phyloP scores from a whole-genome alignment of 2,797 vertebrate genomes.

The Aselliscus stoliczkanus region DNA sequence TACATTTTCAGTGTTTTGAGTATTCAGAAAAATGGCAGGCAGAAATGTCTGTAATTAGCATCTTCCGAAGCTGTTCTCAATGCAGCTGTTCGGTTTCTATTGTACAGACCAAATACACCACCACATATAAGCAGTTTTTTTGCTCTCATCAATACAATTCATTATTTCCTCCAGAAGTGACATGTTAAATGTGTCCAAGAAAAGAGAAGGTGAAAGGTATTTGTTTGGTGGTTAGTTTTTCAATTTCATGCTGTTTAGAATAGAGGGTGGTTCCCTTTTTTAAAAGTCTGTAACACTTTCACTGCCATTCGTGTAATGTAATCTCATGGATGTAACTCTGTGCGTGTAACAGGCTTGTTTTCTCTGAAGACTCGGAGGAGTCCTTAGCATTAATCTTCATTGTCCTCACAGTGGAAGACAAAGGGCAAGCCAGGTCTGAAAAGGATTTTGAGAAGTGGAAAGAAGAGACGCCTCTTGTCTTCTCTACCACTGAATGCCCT shows the following conservation, averaged over 20 bases:
- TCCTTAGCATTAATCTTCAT: neutral
- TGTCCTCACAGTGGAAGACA: neutral
- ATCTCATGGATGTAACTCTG: neutral
- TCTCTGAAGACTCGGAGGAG: neutral
- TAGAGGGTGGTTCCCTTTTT: neutral
- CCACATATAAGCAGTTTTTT: neutral
- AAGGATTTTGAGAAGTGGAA: neutral
- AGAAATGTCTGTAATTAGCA: neutral
- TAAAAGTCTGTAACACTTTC: neutral
- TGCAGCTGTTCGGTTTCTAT: neutral
- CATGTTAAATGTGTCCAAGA: neutral
- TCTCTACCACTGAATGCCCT: neutral
- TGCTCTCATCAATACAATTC: neutral
- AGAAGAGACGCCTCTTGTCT: neutral
- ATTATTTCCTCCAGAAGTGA: neutral
- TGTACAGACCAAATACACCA: neutral
- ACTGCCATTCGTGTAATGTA: neutral
- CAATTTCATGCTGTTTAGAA: neutral
- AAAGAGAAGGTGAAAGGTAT: neutral
- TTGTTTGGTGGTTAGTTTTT: neutral
- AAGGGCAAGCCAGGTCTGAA: neutral
- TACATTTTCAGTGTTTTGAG: neutral
- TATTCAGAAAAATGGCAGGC: neutral
- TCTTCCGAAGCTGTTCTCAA: neutral
- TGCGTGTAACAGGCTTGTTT: neutral